Conservation (phyloP, 2,113 vertebrate species). For the Egretta garzetta region DNA sequence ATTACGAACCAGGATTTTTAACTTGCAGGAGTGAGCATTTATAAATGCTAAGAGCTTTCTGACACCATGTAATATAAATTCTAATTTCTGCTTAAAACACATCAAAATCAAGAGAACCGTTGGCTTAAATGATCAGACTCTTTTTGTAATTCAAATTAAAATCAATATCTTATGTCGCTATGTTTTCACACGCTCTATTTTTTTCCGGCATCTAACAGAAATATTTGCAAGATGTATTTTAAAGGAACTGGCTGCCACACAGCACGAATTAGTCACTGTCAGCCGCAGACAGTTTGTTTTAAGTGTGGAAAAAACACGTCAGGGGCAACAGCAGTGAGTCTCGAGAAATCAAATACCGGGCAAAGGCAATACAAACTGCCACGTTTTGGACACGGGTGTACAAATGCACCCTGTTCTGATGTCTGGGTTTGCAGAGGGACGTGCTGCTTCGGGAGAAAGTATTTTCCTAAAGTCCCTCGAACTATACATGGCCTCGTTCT, state of each 20-base stretch:
- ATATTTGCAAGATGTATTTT: not conserved
- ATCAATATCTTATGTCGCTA: not conserved
- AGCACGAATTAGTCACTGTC: not conserved
- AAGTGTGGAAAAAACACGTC: not conserved
- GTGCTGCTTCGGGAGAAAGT: not conserved
- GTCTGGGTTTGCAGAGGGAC: not conserved
- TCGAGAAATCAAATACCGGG: not conserved
- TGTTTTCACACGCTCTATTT: not conserved
- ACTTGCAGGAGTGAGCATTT: conserved; percentile 86
- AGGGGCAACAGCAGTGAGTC: not conserved
- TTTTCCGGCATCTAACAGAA: not conserved
- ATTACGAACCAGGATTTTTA: conserved; percentile 87
- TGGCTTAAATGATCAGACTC: conserved; percentile 52
- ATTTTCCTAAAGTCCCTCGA: not conserved
- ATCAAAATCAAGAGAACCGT: conserved; percentile 53
- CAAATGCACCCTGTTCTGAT: not conserved
- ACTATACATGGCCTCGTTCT: not conserved
- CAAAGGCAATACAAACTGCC: not conserved
- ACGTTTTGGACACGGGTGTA: not conserved
- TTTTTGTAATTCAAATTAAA: conserved; percentile 63
- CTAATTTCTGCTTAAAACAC: conserved; percentile 77
- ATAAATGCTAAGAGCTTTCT: conserved; percentile 81
- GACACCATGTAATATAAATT: conserved; percentile 73
- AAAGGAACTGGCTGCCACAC: not conserved
- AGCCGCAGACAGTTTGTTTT: not conserved